Evolutionary conservation across 1,140 invertebrate genomes (phyloP).

Genomic region (Portunus trituberculatus): DNA sequence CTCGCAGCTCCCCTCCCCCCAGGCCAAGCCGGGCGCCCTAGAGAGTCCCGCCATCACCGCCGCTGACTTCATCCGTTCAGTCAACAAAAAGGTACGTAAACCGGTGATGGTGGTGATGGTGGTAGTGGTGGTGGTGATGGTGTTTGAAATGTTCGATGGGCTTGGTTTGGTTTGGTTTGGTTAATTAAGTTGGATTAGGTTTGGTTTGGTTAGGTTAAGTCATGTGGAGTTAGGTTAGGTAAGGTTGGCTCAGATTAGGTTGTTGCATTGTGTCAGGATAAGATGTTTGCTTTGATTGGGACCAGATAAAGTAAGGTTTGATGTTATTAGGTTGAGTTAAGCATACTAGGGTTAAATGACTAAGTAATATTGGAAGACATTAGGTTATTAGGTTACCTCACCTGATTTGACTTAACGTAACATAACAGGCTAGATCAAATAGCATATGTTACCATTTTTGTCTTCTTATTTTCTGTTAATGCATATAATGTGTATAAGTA

Average conservation of each 20-base stretch:
- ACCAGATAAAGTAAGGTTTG: too few relatives aligned
- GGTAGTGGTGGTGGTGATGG: not conserved
- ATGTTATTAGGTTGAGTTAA: too few relatives aligned
- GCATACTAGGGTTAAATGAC: too few relatives aligned
- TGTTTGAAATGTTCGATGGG: not conserved
- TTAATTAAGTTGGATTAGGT: not conserved
- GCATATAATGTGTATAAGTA: too few relatives aligned
- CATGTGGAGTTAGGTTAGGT: too few relatives aligned
- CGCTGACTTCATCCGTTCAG: conserved; percentile 88
- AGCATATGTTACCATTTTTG: too few relatives aligned
- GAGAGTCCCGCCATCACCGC: conserved; percentile 83
- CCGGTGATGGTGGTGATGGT: conserved; percentile 78
- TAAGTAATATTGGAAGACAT: not conserved
- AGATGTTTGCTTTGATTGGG: too few relatives aligned
- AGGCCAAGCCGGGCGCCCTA: conserved; percentile 80
- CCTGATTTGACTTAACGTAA: not conserved
- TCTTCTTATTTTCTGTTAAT: too few relatives aligned
- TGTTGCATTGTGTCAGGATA: too few relatives aligned
- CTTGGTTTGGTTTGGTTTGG: not conserved
- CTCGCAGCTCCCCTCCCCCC: conserved; percentile 87
- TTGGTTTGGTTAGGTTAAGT: not conserved
- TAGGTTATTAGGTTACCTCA: too few relatives aligned
- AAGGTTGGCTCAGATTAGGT: too few relatives aligned
- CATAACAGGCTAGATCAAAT: too few relatives aligned
- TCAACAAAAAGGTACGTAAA: conserved; percentile 89